Evolutionary conservation across 2,113 vertebrate species (phyloP), one percentile per base, ranked within the genome.

Genomic region (Malurus melanocephalus): DNA sequence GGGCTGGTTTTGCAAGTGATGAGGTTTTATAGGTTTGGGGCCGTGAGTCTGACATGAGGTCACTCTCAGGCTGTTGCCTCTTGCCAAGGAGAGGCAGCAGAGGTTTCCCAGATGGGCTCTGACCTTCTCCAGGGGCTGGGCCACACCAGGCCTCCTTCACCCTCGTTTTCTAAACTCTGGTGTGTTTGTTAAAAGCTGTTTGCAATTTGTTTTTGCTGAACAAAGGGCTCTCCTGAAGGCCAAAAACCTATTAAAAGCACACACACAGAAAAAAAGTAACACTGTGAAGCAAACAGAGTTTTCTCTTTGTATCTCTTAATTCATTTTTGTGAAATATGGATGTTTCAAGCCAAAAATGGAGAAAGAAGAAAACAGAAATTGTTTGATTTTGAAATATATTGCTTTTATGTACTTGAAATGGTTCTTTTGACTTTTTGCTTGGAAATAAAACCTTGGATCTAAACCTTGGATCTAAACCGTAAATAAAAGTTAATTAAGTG

Each of bases 401-500:
- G 65, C 13, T 88, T 78, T 74, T 81, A 43, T 0, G 2, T 75
- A 65, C 72, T 88, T 74, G 82, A 85, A 91, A 72, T 27, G 2
- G 48, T 75, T 35, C 38, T 77, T 76, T 48, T 87, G 85, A 87
- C 46, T 89, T 85, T 55, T 59, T 83, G 80, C 72, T 91, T 88
- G 67, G 60, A 85, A 85, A 59, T 38, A 76, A 15, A 55, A 74
- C 40, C 6, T 38, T 38, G 38, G 35, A 51, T 69, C 49, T 56
- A 75, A 87, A 85, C 40, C 6, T 38, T 38, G 38, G 35, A 51
- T 69, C 49, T 56, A 75, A 87, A 85, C 71, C 28, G 69, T 67
- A 94, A 95, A 92, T 88, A 83, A 88, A 76, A 92, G 62, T 78
- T 68, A 90, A 80, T 88, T 89, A 67, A 84, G 82, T 90, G 84